Conservation (phyloP, 2,113 vertebrate genomes). For the Scortum barcoo region DNA sequence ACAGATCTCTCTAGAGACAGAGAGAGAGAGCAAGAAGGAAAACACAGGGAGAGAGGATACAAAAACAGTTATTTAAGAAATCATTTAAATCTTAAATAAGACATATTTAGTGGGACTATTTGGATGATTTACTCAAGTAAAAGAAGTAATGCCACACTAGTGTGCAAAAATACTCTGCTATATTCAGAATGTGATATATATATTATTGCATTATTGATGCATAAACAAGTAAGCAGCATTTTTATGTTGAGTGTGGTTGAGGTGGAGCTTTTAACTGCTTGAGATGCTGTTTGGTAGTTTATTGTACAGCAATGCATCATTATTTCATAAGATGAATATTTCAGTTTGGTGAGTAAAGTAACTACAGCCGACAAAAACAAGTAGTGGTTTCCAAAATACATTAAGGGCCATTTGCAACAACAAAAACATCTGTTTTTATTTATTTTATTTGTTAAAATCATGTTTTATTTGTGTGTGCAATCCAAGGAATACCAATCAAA, state of each 20-base stretch:
- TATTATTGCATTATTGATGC: background rate
- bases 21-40: background rate
- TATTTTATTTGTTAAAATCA: no score
- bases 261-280: slow-evolving; percentile 1
- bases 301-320: background rate
- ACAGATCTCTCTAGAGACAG: background rate
- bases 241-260: background rate
- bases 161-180: background rate
- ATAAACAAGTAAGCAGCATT: background rate
- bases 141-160: background rate
- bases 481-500: no score
- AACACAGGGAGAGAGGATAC: background rate
- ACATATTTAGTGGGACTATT: background rate
- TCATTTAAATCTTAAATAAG: background rate
- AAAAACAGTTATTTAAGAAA: background rate
- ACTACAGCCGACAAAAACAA: background rate
- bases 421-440: no score
- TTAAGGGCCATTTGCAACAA: background rate
- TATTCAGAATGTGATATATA: background rate
- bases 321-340: background rate
- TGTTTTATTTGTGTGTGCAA: no score
- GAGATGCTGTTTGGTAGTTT: background rate
- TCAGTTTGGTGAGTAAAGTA: background rate
- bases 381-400: background rate
- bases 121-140: background rate